Conservation (phyloP, 2,113 vertebrate genomes). For the Brevimyrus niger region DNA sequence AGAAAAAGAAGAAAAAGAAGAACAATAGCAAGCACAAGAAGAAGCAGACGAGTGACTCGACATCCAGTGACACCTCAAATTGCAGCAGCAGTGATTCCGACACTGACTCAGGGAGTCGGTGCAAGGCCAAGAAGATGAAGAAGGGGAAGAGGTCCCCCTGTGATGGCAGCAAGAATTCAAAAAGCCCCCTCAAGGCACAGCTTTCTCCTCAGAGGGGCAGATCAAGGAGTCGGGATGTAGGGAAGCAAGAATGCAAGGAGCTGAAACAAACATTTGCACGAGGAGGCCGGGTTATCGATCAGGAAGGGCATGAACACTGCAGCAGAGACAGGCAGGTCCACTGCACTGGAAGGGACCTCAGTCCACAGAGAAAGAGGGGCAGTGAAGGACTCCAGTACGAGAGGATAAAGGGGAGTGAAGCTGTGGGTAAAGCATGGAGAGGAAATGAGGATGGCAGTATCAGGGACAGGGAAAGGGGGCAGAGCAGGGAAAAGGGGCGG, state of each 20-base stretch:
- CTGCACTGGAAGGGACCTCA: background rate
- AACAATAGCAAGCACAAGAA: slow-evolving; percentile 20
- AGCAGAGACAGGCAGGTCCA: slow-evolving; percentile 27
- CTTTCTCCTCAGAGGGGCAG: slow-evolving; percentile 52
- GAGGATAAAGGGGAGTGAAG: background rate
- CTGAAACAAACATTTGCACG: background rate
- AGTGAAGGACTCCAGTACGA: slow-evolving; percentile 32
- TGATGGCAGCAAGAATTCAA: slow-evolving; percentile 52
- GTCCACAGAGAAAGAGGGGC: slow-evolving; percentile 31
- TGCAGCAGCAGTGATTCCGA: slow-evolving; percentile 62
- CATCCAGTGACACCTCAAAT: slow-evolving; percentile 51
- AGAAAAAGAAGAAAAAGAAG: slow-evolving; percentile 50
- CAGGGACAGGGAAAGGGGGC: background rate
- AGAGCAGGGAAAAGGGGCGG: background rate
- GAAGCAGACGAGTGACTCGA: slow-evolving; percentile 39
- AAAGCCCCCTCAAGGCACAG: slow-evolving; percentile 19
- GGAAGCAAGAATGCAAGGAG: background rate
- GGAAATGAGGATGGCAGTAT: background rate
- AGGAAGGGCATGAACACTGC: slow-evolving; percentile 41
- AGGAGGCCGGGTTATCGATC: slow-evolving; percentile 42
- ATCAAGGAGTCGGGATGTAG: slow-evolving; percentile 44
- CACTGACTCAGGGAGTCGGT: slow-evolving; percentile 63
- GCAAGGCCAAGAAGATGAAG: slow-evolving; percentile 55
- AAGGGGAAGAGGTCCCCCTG: slow-evolving; percentile 60
- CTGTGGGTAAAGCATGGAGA: background rate